These are phyloP conservation scores for Acromyrmex charruanus DNA, from an alignment of 1,140 invertebrate species.

Conservation along the genomic window DNA sequence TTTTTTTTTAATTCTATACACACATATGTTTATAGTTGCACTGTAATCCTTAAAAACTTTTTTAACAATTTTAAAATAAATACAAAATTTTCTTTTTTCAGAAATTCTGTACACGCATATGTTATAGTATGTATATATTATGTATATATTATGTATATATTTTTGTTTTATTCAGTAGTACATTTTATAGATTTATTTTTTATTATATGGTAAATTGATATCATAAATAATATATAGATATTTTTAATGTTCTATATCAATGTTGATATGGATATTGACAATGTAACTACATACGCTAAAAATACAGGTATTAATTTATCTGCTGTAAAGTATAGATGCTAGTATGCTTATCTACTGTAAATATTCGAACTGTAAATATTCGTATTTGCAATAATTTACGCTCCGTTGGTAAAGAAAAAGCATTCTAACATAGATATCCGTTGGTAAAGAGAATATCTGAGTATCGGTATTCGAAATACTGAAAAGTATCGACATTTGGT, in stretches of 20 bases:
- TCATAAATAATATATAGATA: not conserved
- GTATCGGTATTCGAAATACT: not conserved
- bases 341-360: not conserved
- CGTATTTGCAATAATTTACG: not conserved
- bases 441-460: constrained; percentile 7
- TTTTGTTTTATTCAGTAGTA: not conserved
- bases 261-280: not conserved
- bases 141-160: not conserved
- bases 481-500: not conserved
- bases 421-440: not conserved
- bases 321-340: not conserved
- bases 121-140: not conserved
- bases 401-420: not conserved
- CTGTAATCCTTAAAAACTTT: not conserved
- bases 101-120: not conserved
- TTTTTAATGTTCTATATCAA: not conserved
- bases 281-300: not conserved
- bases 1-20: not conserved
- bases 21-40: not conserved
- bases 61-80: not conserved
- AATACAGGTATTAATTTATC: not conserved
- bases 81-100: not conserved
- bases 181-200: not conserved
- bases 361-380: too few relatives aligned
- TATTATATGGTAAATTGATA: not conserved